Evolutionary conservation across 2,113 vertebrate species (phyloP), one percentile per base, ranked within the genome.

Genomic region (Corythaixoides concolor): DNA sequence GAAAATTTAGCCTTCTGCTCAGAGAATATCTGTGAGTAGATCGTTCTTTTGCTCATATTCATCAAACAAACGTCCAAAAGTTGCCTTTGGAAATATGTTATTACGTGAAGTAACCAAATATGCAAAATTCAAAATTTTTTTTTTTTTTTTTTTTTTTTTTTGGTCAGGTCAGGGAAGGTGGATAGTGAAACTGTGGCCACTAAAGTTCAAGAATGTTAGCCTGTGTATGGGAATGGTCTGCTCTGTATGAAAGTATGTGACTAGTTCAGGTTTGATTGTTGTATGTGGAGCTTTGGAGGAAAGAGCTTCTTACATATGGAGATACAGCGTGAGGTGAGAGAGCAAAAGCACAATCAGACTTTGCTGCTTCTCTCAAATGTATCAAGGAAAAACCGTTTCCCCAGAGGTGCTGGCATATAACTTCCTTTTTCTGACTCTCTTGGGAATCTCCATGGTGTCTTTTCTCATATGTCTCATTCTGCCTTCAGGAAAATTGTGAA

Each of bases 1-100:
- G 45, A 95, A 96, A 93, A 74, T 68, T 58, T 67, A 90, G 6
- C 35, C 30, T 95, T 89, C n/a, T 88, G 15, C 9, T 80, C 20
- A 43, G 26, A 91, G 14, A 93, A 49, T 87, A 82, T 59, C 26
- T 52, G 35, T 55, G 41, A 63, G 10, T 30, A 84, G 22, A 35
- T 39, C 12, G 28, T 22, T 11, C 1, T 80, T 92, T 88, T 73
- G 5, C 32, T 84, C 5, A 41, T 80, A 24, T 74, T 90, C 21
- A 60, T 37, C 27, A 41, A 70, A 67, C 3, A 59, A 39, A 66
- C 2, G 0, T 64, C 85, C 35, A 75, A 88, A 88, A 76, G 7
- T 7, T 56, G 8, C 8, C 12, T 64, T 79, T 91, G 28, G 28
- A 85, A 89, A 52, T 41, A n/a, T 1, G 1, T 30, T 64, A 18